These are phyloP conservation scores for Philaethria dido DNA, from an alignment of 2,888 invertebrate genomes.

Conservation along the genomic window DNA sequence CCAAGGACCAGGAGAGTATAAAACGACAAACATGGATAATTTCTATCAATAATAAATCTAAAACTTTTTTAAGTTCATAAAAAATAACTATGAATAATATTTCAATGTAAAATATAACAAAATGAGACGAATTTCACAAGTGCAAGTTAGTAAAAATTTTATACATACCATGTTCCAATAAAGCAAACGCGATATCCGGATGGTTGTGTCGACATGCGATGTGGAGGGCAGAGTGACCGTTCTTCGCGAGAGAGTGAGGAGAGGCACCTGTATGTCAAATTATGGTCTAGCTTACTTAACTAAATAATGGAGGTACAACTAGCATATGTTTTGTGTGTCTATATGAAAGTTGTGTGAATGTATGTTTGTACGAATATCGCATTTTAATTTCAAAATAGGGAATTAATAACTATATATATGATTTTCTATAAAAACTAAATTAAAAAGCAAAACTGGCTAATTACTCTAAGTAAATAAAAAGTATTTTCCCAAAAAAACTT, in stretches of 20 bases:
- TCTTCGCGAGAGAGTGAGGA: conserved; percentile 97
- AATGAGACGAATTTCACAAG: not conserved
- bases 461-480: too few species aligned
- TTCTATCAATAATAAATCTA: too few species aligned
- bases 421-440: too few species aligned
- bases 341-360: not conserved
- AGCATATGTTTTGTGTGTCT: not conserved
- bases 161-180: conserved; percentile 92
- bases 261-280: conserved; percentile 86
- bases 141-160: not conserved
- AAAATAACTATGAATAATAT: too few species aligned
- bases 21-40: too few species aligned
- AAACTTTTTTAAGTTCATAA: too few species aligned
- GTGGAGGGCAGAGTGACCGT: conserved; percentile 98
- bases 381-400: not conserved
- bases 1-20: too few species aligned
- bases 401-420: too few species aligned
- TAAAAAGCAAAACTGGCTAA: too few species aligned
- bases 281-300: conserved; percentile 35
- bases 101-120: not conserved
- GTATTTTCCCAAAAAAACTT: not conserved
- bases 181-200: conserved; percentile 97
- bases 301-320: not conserved
- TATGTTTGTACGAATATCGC: not conserved
- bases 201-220: conserved; percentile 99